Evolutionary conservation across 2,113 vertebrate species (phyloP).

Genomic region (Cepphus grylle): DNA sequence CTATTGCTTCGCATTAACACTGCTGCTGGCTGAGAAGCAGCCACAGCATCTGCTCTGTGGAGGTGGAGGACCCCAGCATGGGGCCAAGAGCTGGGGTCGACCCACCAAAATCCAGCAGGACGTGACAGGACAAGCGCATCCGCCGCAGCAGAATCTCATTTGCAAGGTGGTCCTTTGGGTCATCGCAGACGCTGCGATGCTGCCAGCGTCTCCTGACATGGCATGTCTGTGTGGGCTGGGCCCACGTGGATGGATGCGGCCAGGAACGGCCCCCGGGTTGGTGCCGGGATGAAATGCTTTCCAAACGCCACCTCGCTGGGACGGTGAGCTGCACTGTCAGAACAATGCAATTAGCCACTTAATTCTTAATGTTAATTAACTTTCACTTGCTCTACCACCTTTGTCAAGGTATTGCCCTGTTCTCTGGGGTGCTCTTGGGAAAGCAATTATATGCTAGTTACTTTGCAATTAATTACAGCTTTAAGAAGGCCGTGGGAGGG

Average conservation of each 20-base stretch:
- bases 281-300: not conserved
- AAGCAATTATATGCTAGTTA: conserved; percentile 57
- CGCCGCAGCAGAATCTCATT: rapidly evolving
- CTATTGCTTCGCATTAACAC: rapidly evolving
- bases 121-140: rapidly evolving
- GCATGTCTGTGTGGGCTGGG: rapidly evolving
- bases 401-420: not conserved
- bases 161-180: not conserved
- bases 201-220: not conserved
- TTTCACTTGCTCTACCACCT: conserved; percentile 25
- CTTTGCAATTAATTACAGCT: conserved; percentile 61
- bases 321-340: not conserved
- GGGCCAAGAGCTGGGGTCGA: not conserved
- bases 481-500: conserved; percentile 29
- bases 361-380: conserved; percentile 53
- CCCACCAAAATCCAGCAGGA: not conserved
- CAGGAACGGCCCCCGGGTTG: rapidly evolving
- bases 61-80: not conserved
- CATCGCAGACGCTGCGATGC: rapidly evolving
- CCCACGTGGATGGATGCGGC: rapidly evolving
- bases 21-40: not conserved
- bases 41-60: not conserved
- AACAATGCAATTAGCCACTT: conserved; percentile 48
- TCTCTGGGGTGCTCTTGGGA: conserved; percentile 50
- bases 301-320: not conserved